These are phyloP conservation scores for Origma solitaria DNA, from an alignment of 2,113 vertebrate species.

Conservation along the genomic window DNA sequence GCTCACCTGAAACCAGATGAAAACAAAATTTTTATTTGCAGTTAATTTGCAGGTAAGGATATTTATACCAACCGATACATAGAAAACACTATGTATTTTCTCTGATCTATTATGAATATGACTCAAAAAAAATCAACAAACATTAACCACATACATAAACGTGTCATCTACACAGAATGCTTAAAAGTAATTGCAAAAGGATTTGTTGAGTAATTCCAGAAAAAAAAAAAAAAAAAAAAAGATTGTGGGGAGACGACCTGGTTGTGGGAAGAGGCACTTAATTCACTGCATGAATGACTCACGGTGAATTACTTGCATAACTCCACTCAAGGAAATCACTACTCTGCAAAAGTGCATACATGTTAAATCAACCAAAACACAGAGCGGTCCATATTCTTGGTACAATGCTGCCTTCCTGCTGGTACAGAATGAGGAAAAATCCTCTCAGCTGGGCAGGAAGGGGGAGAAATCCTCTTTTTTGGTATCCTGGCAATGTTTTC, in stretches of 20 bases:
- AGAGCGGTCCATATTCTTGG: not conserved
- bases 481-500: not conserved
- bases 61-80: not conserved
- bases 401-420: not conserved
- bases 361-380: constrained; percentile 55
- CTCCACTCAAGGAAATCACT: constrained; percentile 36
- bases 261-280: constrained; percentile 47
- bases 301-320: constrained; percentile 50
- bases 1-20: not conserved
- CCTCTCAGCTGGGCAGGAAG: not conserved
- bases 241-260: constrained; percentile 24
- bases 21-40: not conserved
- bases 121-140: not conserved
- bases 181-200: constrained; percentile 35
- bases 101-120: not conserved
- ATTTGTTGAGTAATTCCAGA: constrained; percentile 20
- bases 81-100: not conserved
- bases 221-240: not conserved
- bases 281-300: constrained; percentile 58
- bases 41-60: not conserved
- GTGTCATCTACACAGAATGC: not conserved
- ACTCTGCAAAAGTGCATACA: constrained; percentile 25
- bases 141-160: not conserved
- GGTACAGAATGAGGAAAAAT: not conserved
- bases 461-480: not conserved